These are phyloP conservation scores for Upupa epops DNA, from an alignment of 2,113 vertebrate genomes.

Conservation along the genomic window DNA sequence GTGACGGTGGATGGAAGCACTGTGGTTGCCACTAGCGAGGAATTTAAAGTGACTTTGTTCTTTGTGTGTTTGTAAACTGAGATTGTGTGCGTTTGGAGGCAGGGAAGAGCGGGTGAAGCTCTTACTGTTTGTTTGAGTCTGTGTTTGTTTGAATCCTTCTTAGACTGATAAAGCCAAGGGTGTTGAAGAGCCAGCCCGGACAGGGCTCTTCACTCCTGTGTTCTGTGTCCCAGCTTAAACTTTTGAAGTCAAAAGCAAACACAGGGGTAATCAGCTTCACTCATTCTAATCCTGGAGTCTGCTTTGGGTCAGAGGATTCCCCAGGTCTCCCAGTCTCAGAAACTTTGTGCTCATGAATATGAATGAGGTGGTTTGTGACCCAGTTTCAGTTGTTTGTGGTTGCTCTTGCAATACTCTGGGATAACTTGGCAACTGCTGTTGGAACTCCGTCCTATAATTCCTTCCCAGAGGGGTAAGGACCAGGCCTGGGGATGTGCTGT, in stretches of 20 bases:
- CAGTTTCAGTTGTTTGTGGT: rapidly evolving
- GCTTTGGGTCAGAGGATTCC: background rate
- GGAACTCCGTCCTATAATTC: background rate
- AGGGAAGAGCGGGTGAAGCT: background rate
- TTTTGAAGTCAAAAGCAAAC: background rate
- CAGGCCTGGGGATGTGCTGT: background rate
- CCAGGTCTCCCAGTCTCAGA: background rate
- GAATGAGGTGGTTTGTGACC: background rate
- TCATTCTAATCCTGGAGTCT: rapidly evolving
- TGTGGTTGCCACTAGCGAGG: background rate
- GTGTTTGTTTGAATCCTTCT: background rate
- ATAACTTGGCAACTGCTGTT: background rate
- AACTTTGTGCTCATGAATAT: background rate
- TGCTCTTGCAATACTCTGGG: background rate
- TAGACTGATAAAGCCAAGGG: rapidly evolving
- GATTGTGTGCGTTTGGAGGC: background rate
- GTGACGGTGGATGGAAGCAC: background rate
- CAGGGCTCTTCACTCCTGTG: background rate
- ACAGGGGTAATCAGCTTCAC: background rate
- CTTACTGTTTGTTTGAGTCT: background rate
- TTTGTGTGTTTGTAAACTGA: background rate
- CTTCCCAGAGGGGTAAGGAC: background rate
- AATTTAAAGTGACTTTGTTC: background rate
- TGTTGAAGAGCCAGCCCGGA: background rate
- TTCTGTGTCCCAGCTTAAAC: rapidly evolving